These are phyloP conservation scores for Ennomos quercinarius DNA, from an alignment of 2,888 invertebrate species.

Conservation along the genomic window DNA sequence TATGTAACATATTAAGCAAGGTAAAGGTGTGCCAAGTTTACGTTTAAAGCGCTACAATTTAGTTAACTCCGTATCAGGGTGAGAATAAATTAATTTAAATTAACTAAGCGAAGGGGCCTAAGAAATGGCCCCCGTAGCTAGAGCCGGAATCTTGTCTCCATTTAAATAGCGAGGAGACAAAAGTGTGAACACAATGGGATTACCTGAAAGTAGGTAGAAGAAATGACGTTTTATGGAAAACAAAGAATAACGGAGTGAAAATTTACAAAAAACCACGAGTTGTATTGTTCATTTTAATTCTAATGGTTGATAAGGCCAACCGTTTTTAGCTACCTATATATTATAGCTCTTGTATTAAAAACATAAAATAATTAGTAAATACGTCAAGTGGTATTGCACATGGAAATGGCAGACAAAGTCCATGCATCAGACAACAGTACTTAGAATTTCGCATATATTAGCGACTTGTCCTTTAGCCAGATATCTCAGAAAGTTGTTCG, in stretches of 20 bases:
- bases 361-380: no score
- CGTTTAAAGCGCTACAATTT: conserved; percentile 58
- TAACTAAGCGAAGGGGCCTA: conserved; percentile 76
- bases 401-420: conserved; percentile 74
- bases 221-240: conserved; percentile 29
- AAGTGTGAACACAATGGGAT: conserved; percentile 73
- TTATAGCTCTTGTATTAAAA: no score
- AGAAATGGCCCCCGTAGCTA: conserved; percentile 68
- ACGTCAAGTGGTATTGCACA: no score
- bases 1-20: conserved; percentile 20
- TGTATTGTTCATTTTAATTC: conserved; percentile 41
- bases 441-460: conserved; percentile 82
- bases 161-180: conserved; percentile 74
- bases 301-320: no score
- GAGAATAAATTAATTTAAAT: conserved; percentile 81
- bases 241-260: conserved; percentile 16
- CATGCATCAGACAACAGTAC: conserved; percentile 79
- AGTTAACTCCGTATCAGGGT: conserved; percentile 61
- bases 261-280: conserved; percentile 6
- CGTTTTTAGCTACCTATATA: no score
- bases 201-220: conserved; percentile 47
- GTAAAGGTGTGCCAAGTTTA: conserved; percentile 40
- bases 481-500: conserved; percentile 72
- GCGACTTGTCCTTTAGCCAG: conserved; percentile 83
- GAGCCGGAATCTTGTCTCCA: conserved; percentile 71